phyloP scores from a whole-genome alignment of 2,113 vertebrate genomes.

The Oreocharis arfaki region DNA sequence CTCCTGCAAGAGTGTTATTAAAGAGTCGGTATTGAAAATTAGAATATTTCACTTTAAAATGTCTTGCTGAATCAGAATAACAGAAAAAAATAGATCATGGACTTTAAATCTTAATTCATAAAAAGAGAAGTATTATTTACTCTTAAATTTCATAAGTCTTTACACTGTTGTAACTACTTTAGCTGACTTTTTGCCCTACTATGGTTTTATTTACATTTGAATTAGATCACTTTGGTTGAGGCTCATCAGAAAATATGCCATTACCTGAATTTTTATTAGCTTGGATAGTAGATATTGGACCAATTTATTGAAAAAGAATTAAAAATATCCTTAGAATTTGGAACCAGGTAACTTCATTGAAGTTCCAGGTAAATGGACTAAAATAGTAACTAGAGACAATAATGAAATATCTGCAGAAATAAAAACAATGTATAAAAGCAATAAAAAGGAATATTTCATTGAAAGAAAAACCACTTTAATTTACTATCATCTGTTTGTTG shows the following conservation, averaged over 20 bases:
- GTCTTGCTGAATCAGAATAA: not conserved
- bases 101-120: not conserved
- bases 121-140: not conserved
- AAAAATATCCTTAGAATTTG: not conserved
- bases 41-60: not conserved
- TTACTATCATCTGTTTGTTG: not conserved
- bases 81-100: not conserved
- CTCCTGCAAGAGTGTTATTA: not conserved
- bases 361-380: not conserved
- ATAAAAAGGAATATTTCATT: not conserved
- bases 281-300: not conserved
- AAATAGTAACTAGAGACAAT: not conserved
- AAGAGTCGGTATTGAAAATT: not conserved
- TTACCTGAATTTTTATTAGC: not conserved
- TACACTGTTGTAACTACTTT: not conserved
- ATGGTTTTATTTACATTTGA: not conserved
- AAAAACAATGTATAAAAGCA: not conserved
- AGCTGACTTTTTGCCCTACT: not conserved
- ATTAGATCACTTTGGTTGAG: not conserved
- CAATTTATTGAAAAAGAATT: not conserved
- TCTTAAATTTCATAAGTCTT: not conserved
- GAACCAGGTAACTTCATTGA: not conserved
- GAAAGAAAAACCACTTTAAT: not conserved
- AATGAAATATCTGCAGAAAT: not conserved
- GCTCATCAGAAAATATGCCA: not conserved